phyloP scores from a whole-genome alignment of 2,888 invertebrate species.

The Dasysyrphus albostriatus region DNA sequence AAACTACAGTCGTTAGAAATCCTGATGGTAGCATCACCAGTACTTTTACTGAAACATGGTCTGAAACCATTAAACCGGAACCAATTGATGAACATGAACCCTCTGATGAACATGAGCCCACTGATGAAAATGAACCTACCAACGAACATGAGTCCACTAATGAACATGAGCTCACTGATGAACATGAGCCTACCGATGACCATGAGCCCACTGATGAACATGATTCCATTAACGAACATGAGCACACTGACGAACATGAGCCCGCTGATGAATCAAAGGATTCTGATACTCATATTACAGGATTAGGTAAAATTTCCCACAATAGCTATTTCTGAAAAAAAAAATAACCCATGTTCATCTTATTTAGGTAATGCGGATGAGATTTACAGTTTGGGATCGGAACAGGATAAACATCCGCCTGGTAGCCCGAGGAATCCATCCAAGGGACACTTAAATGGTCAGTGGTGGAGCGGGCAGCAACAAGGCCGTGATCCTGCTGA shows the following conservation, averaged over 20 bases:
- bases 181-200: too few relatives aligned
- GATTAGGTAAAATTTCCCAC: not conserved
- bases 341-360: not conserved
- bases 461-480: not conserved
- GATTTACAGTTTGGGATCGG: not conserved
- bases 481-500: not conserved
- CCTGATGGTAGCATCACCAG: not conserved
- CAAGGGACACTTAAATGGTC: not conserved
- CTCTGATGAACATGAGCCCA: not conserved
- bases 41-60: constrained; percentile 6
- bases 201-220: too few relatives aligned
- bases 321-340: not conserved
- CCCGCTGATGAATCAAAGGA: not conserved
- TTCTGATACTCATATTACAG: not conserved
- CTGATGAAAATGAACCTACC: not conserved
- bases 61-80: constrained; percentile 9
- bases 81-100: not conserved
- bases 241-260: too few relatives aligned
- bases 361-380: not conserved
- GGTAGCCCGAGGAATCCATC: not conserved
- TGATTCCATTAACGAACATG: too few relatives aligned
- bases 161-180: too few relatives aligned
- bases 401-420: not conserved
- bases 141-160: too few relatives aligned
- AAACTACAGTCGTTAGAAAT: not conserved